phyloP scores from a whole-genome alignment of 1,140 invertebrate genomes.

The Campoletis sonorensis region DNA sequence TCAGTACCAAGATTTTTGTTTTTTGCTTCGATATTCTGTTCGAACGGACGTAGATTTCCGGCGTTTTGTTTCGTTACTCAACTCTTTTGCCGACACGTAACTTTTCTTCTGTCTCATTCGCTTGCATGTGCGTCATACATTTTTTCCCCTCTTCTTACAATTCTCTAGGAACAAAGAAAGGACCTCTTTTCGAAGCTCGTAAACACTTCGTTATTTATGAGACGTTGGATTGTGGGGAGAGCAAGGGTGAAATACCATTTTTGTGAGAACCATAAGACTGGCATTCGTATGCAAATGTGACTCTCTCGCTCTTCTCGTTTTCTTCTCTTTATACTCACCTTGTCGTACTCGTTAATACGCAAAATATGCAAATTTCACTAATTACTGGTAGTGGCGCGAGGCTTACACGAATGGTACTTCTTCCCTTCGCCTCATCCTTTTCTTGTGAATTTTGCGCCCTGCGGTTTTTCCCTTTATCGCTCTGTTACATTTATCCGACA shows the following conservation, averaged over 20 bases:
- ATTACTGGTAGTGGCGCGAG: slow-evolving; percentile 69
- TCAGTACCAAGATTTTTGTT: slow-evolving; percentile 25
- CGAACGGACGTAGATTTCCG: slow-evolving; percentile 20
- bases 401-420: slow-evolving; percentile 59
- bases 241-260: slow-evolving; percentile 38
- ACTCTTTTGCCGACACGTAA: slow-evolving; percentile 5
- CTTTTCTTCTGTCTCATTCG: neutral
- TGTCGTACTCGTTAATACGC: slow-evolving; percentile 50
- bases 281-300: slow-evolving; percentile 73
- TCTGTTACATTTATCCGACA: slow-evolving; percentile 32
- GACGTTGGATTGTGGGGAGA: slow-evolving; percentile 41
- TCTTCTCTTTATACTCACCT: slow-evolving; percentile 43
- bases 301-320: slow-evolving; percentile 29
- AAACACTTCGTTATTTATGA: slow-evolving; percentile 67
- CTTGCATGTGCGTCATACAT: neutral
- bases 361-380: slow-evolving; percentile 75
- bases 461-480: neutral
- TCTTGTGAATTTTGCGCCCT: neutral
- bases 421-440: slow-evolving; percentile 12
- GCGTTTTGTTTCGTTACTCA: slow-evolving; percentile 13
- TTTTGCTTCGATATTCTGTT: slow-evolving; percentile 2
- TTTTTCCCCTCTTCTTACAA: slow-evolving; percentile 11
- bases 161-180: slow-evolving; percentile 23
- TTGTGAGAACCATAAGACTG: slow-evolving; percentile 32
- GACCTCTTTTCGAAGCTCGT: slow-evolving; percentile 46